Conservation (phyloP, 2,797 vertebrate species). For the Eremophila alpestris region DNA sequence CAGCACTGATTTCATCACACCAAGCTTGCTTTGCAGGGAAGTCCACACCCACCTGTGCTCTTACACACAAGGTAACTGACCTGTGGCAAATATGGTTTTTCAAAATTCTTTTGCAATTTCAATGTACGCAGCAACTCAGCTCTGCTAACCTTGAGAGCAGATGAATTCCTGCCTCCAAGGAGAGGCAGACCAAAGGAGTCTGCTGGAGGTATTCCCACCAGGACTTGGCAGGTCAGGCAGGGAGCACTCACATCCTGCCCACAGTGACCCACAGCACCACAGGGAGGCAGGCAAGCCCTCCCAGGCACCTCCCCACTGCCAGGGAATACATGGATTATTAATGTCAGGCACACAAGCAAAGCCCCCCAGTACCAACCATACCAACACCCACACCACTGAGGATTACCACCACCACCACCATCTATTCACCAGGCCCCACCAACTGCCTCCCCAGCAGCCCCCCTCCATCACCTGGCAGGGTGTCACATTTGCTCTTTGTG, state of each 20-base stretch:
- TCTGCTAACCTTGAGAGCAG: rapidly evolving
- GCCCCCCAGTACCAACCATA: rapidly evolving
- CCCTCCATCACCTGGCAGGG: slow-evolving; percentile 82
- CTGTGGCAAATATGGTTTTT: neutral
- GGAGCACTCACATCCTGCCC: neutral
- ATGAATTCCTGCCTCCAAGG: neutral
- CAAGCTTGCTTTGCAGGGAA: neutral
- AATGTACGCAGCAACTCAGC: neutral
- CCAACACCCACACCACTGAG: neutral
- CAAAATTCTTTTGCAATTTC: neutral
- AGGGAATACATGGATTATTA: neutral
- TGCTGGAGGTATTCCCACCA: neutral
- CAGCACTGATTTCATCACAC: neutral
- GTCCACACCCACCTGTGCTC: neutral
- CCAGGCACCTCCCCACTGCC: neutral
- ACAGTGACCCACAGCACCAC: neutral
- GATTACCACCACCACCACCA: neutral
- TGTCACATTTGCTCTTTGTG: slow-evolving; percentile 82
- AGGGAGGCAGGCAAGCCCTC: neutral
- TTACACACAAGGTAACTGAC: neutral
- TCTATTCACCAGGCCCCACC: neutral
- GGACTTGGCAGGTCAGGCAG: neutral
- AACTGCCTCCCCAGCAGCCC: neutral
- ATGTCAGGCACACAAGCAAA: neutral
- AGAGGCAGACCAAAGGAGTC: neutral